Evolutionary conservation across 2,888 invertebrate species (phyloP).

Genomic region (Drosophila anomelani): DNA sequence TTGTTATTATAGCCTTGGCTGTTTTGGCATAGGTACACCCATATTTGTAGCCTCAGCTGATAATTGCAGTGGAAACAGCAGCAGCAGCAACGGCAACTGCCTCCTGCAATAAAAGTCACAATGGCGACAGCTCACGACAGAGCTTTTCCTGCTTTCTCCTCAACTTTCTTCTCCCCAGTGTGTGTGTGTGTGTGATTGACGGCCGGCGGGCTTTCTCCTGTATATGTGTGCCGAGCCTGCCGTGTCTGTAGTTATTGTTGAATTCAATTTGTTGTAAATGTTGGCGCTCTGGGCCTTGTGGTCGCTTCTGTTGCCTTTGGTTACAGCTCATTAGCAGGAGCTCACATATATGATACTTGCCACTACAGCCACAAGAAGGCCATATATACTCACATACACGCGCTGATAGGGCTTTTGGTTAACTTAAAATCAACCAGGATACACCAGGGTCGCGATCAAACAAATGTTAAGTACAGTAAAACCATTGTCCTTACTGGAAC

Average conservation of each 20-base stretch:
- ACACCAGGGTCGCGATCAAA: constrained; percentile 25
- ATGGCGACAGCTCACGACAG: constrained; percentile 54
- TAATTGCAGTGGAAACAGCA: constrained; percentile 50
- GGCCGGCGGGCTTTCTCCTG: constrained; percentile 18
- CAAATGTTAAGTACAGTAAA: constrained; percentile 10
- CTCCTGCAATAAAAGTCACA: constrained; percentile 54
- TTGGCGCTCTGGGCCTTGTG: constrained; percentile 42
- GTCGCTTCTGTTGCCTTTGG: constrained; percentile 54
- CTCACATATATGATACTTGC: constrained; percentile 3
- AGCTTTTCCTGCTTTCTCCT: constrained; percentile 6
- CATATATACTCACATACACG: constrained; percentile 9
- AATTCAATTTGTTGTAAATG: constrained; percentile 65
- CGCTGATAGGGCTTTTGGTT: constrained; percentile 48
- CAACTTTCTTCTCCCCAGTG: constrained; percentile 17
- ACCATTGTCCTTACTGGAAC: background rate
- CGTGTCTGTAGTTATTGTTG: constrained; percentile 29
- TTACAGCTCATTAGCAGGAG: constrained; percentile 67
- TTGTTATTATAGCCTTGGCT: background rate
- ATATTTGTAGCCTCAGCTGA: constrained; percentile 37
- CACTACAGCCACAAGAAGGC: background rate
- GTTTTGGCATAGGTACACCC: constrained; percentile 10
- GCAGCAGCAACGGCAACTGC: constrained; percentile 33
- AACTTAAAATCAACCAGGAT: constrained; percentile 41
- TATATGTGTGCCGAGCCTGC: constrained; percentile 12
- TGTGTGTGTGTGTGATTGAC: constrained; percentile 35